Conservation (phyloP, 2,797 vertebrate species). For the Darevskia nairensis region DNA sequence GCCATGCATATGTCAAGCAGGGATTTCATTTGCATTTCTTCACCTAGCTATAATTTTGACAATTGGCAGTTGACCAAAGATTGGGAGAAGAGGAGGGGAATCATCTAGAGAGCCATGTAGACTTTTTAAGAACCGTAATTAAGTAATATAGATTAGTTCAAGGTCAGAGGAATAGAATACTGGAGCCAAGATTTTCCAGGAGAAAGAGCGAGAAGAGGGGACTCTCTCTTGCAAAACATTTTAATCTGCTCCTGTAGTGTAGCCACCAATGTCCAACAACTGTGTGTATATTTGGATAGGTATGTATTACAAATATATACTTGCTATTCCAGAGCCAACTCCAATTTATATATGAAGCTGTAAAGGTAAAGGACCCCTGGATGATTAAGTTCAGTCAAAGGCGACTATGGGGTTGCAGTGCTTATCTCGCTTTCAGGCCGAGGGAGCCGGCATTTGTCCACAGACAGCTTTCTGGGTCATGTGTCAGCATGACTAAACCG, state of each 20-base stretch:
- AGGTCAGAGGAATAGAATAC: conserved; percentile 71
- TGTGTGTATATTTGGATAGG: not conserved
- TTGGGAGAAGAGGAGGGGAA: conserved; percentile 53
- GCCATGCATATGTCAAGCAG: conserved; percentile 70
- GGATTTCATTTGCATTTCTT: conserved; percentile 77
- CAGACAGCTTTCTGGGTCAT: too few species aligned
- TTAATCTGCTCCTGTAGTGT: not conserved
- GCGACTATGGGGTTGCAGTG: too few species aligned
- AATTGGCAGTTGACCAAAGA: conserved; percentile 78
- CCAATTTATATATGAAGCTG: not conserved
- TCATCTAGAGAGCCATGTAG: conserved; percentile 71
- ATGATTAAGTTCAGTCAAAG: too few species aligned
- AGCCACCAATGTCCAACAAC: not conserved
- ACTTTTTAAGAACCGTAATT: conserved; percentile 71
- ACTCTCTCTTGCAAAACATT: conserved; percentile 57
- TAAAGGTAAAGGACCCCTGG: too few species aligned
- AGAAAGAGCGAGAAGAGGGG: conserved; percentile 38
- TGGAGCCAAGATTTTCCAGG: conserved; percentile 59
- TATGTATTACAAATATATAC: not conserved
- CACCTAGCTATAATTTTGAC: conserved; percentile 75
- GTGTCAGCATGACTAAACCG: too few species aligned
- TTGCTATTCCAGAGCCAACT: not conserved
- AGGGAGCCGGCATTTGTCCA: too few species aligned
- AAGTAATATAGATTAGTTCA: conserved; percentile 74
- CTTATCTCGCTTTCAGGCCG: too few species aligned